Base-by-base conservation (phyloP, 2,888 invertebrate species). In the Myopa tessellatipennis region DNA sequence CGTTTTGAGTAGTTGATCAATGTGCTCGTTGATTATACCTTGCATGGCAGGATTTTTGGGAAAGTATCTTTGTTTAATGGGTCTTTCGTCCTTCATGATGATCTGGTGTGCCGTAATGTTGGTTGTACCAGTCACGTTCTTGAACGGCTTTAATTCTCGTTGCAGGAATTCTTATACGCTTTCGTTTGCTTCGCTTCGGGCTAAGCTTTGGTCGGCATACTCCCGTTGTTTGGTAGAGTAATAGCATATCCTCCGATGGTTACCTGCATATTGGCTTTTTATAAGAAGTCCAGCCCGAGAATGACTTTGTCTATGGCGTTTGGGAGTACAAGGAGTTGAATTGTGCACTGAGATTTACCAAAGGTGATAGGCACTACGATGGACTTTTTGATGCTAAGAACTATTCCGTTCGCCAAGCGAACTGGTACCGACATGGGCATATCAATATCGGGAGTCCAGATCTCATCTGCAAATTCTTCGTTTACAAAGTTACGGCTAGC, bases 11-110 rank as follows among this genome's bases (percentile, higher is more conserved):
- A 73, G 34, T 26, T 77, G 40, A 18, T 74, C 76, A 1, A 79
- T 63, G 18, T 79, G 60, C 0, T 63, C 65, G 18, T 79, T 50
- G 26, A 77, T 74, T 16, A 77, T 65, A 4, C 52, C 16, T 36
- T 79, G 71, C 77, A 79, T 69, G 4, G 76, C 78, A 2, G 74
- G 78, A 38, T 78, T 78, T n/a, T 71, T 38, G 0, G 72, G 76
- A 38, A 61, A 61, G 38, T 78, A 78, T 4, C 78, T 52, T 61
- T 76, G 73, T 45, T 67, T 63, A 3, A 78, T 26, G 0, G 75
- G 78, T 6, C 72, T 26, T 12, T 36, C 18, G n/a, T 77, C 26
- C 2, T 26, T 26, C 72, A 77, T 77, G 4, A 55, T 12, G 18
- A 73, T 77, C 14, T 18, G 45, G 14, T 77, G 77, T 12, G 36